A percentile compares a stretch with the other conserved stretches of the same genome.
These are phyloP conservation scores for Psittacara wagleri DNA, from an alignment of 2,113 vertebrate species.

Conservation along the genomic window DNA sequence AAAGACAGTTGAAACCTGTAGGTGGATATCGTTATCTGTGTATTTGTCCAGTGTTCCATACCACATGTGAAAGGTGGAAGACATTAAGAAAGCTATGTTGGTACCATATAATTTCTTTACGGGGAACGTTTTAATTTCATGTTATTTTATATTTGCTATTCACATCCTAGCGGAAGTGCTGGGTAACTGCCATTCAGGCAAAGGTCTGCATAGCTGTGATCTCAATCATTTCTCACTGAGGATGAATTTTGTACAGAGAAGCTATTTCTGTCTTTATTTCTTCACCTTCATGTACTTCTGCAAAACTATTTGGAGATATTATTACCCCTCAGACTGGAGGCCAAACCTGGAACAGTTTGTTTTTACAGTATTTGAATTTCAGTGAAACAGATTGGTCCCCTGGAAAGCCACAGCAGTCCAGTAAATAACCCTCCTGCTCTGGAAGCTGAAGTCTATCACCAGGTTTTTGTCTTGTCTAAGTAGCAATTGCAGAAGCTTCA, in stretches of 20 bases:
- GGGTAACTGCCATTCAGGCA: background rate
- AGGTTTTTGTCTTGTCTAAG: background rate
- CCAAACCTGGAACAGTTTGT: background rate
- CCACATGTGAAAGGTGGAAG: background rate
- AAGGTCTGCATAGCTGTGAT: background rate
- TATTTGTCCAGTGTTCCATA: background rate
- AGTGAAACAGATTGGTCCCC: background rate
- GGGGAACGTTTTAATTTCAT: background rate
- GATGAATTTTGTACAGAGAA: background rate
- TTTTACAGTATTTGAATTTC: background rate
- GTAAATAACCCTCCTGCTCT: background rate
- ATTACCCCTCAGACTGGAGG: background rate
- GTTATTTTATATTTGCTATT: background rate
- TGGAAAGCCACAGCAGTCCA: background rate
- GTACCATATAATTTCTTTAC: background rate
- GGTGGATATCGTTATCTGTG: background rate
- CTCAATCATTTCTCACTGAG: background rate
- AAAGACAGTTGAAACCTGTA: background rate
- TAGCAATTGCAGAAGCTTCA: background rate
- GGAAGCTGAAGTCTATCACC: rapidly evolving
- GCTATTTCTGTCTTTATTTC: background rate
- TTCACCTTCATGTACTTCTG: background rate
- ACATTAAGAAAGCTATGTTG: background rate
- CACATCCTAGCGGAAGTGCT: background rate
- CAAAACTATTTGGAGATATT: background rate